Conservation (phyloP, 1,140 invertebrate species). For the Scaptomyza hsui region DNA sequence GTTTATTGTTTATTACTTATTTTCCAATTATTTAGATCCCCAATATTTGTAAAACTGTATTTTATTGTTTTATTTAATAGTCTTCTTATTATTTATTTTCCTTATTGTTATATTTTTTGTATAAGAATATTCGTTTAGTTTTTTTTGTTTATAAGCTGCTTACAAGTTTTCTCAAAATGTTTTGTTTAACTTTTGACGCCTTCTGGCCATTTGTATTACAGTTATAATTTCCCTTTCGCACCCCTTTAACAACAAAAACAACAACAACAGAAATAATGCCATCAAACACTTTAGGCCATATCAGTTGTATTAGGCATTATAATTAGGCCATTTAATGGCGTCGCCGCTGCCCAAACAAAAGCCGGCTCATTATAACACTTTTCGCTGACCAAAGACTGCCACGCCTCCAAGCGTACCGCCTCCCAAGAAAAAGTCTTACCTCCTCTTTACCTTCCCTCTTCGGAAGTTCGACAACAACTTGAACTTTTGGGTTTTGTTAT, state of each 20-base stretch:
- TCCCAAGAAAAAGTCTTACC: not conserved
- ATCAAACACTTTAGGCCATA: slow-evolving; percentile 8
- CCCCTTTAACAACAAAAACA: not conserved
- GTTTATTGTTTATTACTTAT: too few species aligned
- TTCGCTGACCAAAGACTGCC: slow-evolving; percentile 37
- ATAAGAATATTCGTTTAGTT: too few species aligned
- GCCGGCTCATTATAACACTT: slow-evolving; percentile 54
- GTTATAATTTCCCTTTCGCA: not conserved
- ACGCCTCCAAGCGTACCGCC: slow-evolving; percentile 17
- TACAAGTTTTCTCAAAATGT: not conserved
- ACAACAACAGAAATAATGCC: not conserved
- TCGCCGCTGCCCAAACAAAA: slow-evolving; percentile 41
- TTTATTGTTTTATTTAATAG: too few species aligned
- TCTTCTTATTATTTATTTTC: too few species aligned
- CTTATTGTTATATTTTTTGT: too few species aligned
- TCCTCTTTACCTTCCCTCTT: too few species aligned
- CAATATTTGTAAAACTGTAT: too few species aligned
- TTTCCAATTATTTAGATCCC: too few species aligned
- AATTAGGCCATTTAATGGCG: slow-evolving; percentile 35
- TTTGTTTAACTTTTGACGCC: not conserved
- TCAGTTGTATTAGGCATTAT: slow-evolving; percentile 22
- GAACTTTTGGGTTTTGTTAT: slow-evolving; percentile 49
- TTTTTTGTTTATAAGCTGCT: too few species aligned
- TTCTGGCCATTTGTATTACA: not conserved
- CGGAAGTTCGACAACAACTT: slow-evolving; percentile 36